Evolutionary conservation across 2,797 vertebrate genomes (phyloP), one percentile per base, ranked within the genome.

Genomic region (Eleutherodactylus coqui): DNA sequence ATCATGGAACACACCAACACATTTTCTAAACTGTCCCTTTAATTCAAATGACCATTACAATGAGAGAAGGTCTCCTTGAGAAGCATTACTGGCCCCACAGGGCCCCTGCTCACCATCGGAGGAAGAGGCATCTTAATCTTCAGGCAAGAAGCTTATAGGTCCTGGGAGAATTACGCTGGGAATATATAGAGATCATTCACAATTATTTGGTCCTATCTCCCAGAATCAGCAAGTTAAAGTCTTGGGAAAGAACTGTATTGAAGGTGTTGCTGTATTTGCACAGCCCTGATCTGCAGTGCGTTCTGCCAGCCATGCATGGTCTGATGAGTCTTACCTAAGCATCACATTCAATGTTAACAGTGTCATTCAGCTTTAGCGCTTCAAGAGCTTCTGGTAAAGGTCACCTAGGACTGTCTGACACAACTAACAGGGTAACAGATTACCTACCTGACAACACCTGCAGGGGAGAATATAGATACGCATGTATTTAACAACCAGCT

Each of bases 1-100:
- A 6, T 13, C 3, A 29, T 4, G 5, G 27, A 32, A 2, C 2
- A 32, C 0, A 32, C 2, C 3, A 3, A 24, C n/a, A 2, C 8
- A 14, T 29, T 64, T 67, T 36, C 16, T 19, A 67, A 34, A 17
- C 29, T 34, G n/a, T 5, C 62, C 29, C 16, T 69, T 69, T 38
- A 69, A 38, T 69, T 5, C 29, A n/a, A 60, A 58, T 27, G 55
- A 60, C 8, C 32, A 21, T 16, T 69, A 69, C 10, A 69, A 2
- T 8, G 64, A 36, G 64, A 67, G 17, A 38, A 9, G 5, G 14
- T 7, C 19, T 21, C 32, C 38, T 4, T 60, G 58, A 60, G 29
- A 29, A 27, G 58, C 11, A 27, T 60, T 13, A 21, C 21, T 58
- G 5, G 53, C 53, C 53, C 1, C 24, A 8, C 21, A 11, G 27